phyloP scores from a whole-genome alignment of 2,797 vertebrate genomes.

The Tolypeutes matacus region DNA sequence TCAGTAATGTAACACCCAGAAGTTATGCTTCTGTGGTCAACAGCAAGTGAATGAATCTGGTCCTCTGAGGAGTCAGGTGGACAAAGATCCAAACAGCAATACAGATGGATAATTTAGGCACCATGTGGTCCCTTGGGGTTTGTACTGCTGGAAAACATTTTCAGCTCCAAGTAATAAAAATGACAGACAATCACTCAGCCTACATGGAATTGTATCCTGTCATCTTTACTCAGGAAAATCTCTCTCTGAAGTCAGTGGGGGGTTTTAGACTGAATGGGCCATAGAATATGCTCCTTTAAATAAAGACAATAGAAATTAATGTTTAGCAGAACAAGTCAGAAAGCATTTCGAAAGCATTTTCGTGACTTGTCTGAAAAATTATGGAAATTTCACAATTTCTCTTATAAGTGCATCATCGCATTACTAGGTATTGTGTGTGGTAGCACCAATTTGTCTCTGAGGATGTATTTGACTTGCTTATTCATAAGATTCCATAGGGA shows the following conservation, averaged over 20 bases:
- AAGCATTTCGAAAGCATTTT: conserved; percentile 55
- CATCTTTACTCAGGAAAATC: conserved; percentile 70
- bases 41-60: conserved; percentile 22
- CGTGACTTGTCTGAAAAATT: conserved; percentile 56
- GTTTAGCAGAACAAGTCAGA: conserved; percentile 38
- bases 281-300: background rate
- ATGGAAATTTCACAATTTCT: conserved; percentile 24
- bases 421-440: background rate
- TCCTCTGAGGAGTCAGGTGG: conserved; percentile 49
- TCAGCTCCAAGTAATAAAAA: conserved; percentile 70
- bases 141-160: conserved; percentile 69
- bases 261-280: conserved; percentile 14
- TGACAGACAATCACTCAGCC: conserved; percentile 60
- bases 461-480: conserved; percentile 23
- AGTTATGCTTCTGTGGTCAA: conserved; percentile 9
- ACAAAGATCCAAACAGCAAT: conserved; percentile 18
- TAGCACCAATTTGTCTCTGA: conserved; percentile 29
- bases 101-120: conserved; percentile 71
- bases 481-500: conserved; percentile 50
- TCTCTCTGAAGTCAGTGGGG: conserved; percentile 65
- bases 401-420: conserved; percentile 2
- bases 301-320: conserved; percentile 63
- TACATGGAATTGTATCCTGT: conserved; percentile 63
- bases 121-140: conserved; percentile 10
- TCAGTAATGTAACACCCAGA: background rate